phyloP scores from a whole-genome alignment of 2,888 invertebrate genomes.

The Xestia c-nigrum region DNA sequence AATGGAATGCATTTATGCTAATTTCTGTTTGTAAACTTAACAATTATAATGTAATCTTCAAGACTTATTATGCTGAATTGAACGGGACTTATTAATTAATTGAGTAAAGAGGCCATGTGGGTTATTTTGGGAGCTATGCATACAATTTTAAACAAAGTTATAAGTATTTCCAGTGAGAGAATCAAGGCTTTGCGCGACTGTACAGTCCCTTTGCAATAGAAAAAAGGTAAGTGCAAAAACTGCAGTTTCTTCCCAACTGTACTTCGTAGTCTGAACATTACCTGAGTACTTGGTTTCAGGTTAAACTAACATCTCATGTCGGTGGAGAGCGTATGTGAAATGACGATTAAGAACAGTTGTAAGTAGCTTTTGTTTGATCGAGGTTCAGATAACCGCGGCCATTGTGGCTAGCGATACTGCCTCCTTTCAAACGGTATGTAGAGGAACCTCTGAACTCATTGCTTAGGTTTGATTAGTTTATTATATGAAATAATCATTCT shows the following conservation, averaged over 20 bases:
- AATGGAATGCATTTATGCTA: constrained; percentile 43
- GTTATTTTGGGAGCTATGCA: neutral
- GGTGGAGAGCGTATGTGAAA: constrained; percentile 89
- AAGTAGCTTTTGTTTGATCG: constrained; percentile 90
- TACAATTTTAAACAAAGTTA: neutral
- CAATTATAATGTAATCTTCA: constrained; percentile 1
- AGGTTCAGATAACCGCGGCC: constrained; percentile 78
- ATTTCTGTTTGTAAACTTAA: constrained; percentile 16
- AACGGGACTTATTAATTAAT: neutral
- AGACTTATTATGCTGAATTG: neutral
- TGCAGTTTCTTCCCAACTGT: constrained; percentile 50
- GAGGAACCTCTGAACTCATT: constrained; percentile 27
- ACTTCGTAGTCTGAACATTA: constrained; percentile 61
- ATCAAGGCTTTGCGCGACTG: constrained; percentile 28
- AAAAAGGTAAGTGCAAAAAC: constrained; percentile 32
- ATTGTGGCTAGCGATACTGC: constrained; percentile 77
- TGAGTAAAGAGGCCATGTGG: neutral
- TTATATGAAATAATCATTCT: constrained; percentile 1
- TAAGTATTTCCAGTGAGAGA: neutral
- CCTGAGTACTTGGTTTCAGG: constrained; percentile 74
- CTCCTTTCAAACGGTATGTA: constrained; percentile 74
- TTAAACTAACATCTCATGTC: constrained; percentile 79
- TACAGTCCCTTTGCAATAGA: constrained; percentile 8
- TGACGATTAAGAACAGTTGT: constrained; percentile 90
- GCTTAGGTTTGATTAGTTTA: constrained; percentile 30